Percentiles rank a stretch among this genome's conserved stretches.
These are phyloP conservation scores for Scartelaos histophorus DNA, from an alignment of 2,113 vertebrate genomes.

Conservation along the genomic window DNA sequence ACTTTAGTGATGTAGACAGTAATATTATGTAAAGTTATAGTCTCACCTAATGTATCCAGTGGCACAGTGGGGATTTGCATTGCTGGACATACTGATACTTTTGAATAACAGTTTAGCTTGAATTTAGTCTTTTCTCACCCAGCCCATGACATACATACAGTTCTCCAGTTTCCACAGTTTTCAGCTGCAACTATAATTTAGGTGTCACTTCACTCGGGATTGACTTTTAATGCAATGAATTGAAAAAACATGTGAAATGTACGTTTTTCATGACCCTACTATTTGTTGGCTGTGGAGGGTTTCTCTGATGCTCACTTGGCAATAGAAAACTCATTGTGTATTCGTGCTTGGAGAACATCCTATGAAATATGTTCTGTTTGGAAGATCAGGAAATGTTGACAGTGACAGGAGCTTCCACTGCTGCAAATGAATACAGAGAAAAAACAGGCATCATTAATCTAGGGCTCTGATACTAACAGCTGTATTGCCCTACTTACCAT, in stretches of 20 bases:
- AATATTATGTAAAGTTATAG: neutral
- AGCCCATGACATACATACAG: constrained; percentile 66
- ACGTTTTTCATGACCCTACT: constrained; percentile 28
- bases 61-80: constrained; percentile 40
- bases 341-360: no score
- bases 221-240: no score
- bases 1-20: neutral
- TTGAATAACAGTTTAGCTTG: constrained; percentile 43
- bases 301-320: constrained; percentile 56
- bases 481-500: constrained; percentile 34
- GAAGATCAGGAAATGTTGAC: constrained; percentile 35
- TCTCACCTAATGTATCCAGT: constrained; percentile 75
- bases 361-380: neutral
- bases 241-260: neutral
- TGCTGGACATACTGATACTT: neutral
- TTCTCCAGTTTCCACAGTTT: constrained; percentile 39
- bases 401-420: constrained; percentile 65
- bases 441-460: neutral
- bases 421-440: neutral
- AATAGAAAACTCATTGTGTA: constrained; percentile 74
- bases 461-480: neutral
- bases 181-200: constrained; percentile 58
- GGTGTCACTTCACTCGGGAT: neutral
- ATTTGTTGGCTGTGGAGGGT: constrained; percentile 62
- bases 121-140: constrained; percentile 33